These are phyloP conservation scores for Acrocyrtus sp. DNA, from an alignment of 2,888 invertebrate genomes.

Conservation along the genomic window DNA sequence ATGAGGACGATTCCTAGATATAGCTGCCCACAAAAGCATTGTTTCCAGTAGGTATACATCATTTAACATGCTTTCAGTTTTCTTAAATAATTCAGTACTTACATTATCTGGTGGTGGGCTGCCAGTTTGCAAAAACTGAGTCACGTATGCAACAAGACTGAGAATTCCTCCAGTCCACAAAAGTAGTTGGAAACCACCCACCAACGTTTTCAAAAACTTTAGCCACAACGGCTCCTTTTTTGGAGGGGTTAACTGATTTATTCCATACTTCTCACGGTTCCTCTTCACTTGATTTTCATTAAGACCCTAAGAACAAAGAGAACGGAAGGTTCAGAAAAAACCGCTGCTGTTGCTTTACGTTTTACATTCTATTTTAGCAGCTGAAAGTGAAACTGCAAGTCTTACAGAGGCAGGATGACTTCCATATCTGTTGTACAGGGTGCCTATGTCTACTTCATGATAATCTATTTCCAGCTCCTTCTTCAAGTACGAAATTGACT, in stretches of 20 bases:
- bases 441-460: constrained; percentile 70
- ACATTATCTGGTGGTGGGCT: constrained; percentile 60
- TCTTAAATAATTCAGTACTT: constrained; percentile 6
- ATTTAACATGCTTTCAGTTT: not conserved
- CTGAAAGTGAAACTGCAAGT: too few relatives aligned
- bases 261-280: constrained; percentile 57
- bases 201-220: constrained; percentile 57
- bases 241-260: constrained; percentile 60
- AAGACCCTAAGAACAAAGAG: constrained; percentile 50
- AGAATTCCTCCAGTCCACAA: constrained; percentile 60
- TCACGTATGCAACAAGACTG: constrained; percentile 58
- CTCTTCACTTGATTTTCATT: constrained; percentile 42
- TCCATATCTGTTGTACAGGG: constrained; percentile 68
- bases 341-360: too few relatives aligned
- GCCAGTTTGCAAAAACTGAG: constrained; percentile 33
- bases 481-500: constrained; percentile 70
- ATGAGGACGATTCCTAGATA: constrained; percentile 70
- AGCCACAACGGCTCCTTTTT: constrained; percentile 55
- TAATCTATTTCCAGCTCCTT: constrained; percentile 72
- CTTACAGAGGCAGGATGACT: constrained; percentile 66
- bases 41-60: not conserved
- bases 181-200: constrained; percentile 61
- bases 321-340: too few relatives aligned
- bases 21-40: constrained; percentile 63
- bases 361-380: too few relatives aligned